Evolutionary conservation across 2,113 vertebrate genomes (phyloP).

Genomic region (Chamaea fasciata): DNA sequence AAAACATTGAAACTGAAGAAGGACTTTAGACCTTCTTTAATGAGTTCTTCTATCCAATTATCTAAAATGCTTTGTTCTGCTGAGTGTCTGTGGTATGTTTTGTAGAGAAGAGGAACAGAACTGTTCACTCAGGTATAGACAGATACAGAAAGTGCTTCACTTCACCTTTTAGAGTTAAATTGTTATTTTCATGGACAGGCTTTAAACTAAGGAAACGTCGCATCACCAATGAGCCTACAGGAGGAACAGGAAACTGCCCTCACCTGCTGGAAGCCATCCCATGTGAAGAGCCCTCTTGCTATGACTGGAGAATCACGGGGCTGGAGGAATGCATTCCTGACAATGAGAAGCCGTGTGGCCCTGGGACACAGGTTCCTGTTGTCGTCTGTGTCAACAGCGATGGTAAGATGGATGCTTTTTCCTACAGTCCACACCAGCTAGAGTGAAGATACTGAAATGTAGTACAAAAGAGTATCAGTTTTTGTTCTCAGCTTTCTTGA

Average conservation of each 20-base stretch:
- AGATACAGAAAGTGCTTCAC: neutral
- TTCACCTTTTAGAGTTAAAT: neutral
- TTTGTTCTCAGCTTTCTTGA: neutral
- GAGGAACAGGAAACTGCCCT: slow-evolving; percentile 85
- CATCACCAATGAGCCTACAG: slow-evolving; percentile 84
- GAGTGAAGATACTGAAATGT: neutral
- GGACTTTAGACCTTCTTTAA: neutral
- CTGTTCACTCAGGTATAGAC: neutral
- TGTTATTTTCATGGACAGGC: slow-evolving; percentile 69
- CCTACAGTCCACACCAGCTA: neutral
- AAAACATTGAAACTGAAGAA: neutral
- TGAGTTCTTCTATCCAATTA: neutral
- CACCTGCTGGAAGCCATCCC: slow-evolving; percentile 93
- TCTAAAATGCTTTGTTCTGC: neutral
- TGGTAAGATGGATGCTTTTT: slow-evolving; percentile 76
- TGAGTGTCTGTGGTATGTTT: neutral
- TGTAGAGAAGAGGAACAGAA: neutral
- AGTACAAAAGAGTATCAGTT: neutral
- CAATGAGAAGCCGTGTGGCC: slow-evolving; percentile 81
- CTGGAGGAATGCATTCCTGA: slow-evolving; percentile 86
- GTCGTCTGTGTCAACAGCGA: slow-evolving; percentile 85
- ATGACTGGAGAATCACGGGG: slow-evolving; percentile 79
- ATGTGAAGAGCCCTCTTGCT: slow-evolving; percentile 91
- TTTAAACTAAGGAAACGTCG: slow-evolving; percentile 89
- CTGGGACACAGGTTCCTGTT: slow-evolving; percentile 79